Percentiles rank a stretch among this genome's conserved stretches.
phyloP scores from a whole-genome alignment of 2,888 invertebrate genomes.

The Odontocerum albicorne region DNA sequence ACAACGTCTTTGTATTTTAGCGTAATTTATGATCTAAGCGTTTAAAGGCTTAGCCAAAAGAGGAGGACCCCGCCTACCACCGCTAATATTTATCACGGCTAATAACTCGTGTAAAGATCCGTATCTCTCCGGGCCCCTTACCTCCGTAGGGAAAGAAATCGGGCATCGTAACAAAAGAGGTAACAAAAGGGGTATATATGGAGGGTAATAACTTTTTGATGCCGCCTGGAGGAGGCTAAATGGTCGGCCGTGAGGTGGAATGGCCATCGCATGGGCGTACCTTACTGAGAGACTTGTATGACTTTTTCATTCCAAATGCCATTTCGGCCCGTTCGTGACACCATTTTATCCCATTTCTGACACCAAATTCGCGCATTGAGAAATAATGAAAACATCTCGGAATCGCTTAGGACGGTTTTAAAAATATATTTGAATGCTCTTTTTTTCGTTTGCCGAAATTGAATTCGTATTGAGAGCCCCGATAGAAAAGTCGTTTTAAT shows the following conservation, averaged over 20 bases:
- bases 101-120: background rate
- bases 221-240: background rate
- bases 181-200: background rate
- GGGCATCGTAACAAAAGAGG: background rate
- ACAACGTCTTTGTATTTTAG: background rate
- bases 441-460: too few species aligned
- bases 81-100: background rate
- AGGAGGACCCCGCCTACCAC: background rate
- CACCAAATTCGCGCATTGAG: conserved; percentile 2
- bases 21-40: background rate
- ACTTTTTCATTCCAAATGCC: too few species aligned
- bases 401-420: too few species aligned
- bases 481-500: too few species aligned
- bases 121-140: background rate
- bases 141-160: background rate
- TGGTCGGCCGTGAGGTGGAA: too few species aligned
- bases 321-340: too few species aligned
- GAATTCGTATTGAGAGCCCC: too few species aligned
- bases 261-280: too few species aligned
- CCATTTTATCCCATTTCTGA: too few species aligned
- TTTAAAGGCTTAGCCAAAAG: too few species aligned
- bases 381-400: conserved; percentile 1
- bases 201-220: background rate
- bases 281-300: too few species aligned
- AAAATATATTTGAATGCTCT: too few species aligned